Conservation (phyloP, 1,140 invertebrate genomes). For the Zaprionus davidi region DNA sequence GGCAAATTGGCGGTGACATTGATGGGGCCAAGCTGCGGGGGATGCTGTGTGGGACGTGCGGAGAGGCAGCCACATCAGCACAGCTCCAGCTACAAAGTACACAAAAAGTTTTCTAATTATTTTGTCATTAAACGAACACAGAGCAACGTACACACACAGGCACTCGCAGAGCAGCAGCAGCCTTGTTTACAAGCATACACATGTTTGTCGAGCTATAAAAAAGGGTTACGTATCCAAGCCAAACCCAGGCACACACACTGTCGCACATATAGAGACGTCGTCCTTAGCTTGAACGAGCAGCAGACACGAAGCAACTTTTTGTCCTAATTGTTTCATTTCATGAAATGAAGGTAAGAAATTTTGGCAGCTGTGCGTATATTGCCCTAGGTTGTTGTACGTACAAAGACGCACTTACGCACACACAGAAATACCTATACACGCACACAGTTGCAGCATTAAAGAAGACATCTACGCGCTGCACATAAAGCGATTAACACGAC, state of each 20-base stretch:
- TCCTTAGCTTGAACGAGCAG: slow-evolving; percentile 58
- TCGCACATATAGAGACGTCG: slow-evolving; percentile 13
- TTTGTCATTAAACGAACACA: slow-evolving; percentile 83
- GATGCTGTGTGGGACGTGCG: slow-evolving; percentile 3
- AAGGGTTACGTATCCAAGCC: slow-evolving; percentile 77
- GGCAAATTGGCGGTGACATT: slow-evolving; percentile 81
- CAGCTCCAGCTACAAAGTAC: slow-evolving; percentile 73
- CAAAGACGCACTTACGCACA: slow-evolving; percentile 38
- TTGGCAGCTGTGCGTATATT: slow-evolving; percentile 81
- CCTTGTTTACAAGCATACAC: slow-evolving; percentile 78
- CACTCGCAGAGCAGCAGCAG: slow-evolving; percentile 28
- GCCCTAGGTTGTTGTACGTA: slow-evolving; percentile 64
- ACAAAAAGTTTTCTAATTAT: slow-evolving; percentile 83
- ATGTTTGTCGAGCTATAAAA: slow-evolving; percentile 80
- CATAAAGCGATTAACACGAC: slow-evolving; percentile 79
- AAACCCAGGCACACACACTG: slow-evolving; percentile 49
- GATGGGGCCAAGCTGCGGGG: slow-evolving; percentile 47
- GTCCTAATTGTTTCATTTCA: slow-evolving; percentile 83
- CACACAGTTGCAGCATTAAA: slow-evolving; percentile 67
- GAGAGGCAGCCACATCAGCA: slow-evolving; percentile 43
- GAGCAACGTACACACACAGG: slow-evolving; percentile 27
- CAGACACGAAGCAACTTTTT: slow-evolving; percentile 75
- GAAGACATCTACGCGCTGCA: slow-evolving; percentile 75
- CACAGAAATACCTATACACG: slow-evolving; percentile 34
- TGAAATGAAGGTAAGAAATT: slow-evolving; percentile 81